Evolutionary conservation across 2,113 vertebrate species (phyloP), one percentile per base, ranked within the genome.

Genomic region (Lampris megalopsis): DNA sequence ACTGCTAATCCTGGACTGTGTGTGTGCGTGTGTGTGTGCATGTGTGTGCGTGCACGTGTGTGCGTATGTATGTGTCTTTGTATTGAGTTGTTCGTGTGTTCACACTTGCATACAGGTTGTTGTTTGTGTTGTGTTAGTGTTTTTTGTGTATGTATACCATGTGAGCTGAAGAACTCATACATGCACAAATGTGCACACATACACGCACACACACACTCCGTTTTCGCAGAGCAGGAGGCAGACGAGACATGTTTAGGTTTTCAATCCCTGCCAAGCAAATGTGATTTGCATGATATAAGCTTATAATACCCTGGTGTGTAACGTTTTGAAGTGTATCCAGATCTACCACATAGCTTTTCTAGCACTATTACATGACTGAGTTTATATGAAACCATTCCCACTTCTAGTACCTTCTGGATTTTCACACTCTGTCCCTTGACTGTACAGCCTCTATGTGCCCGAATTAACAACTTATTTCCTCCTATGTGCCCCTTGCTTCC

Each of bases 231-330:
- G 77, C 70, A 71, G 86, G 85, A 77, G 68, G 80, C 75, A 60
- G 83, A 83, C 73, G 59, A 91, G 88, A 87, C 91, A 79, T 88
- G 86, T 90, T 91, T 86, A 83, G 84, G 82, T 87, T 88, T 47
- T 82, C 81, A 86, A 66, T 73, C 48, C 84, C 81, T 85, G 88
- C 79, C 86, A 86, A 74, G 75, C 88, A 89, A 86, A 87, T 86
- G 76, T 4, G 8, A 92, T 90, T 87, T 92, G 89, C 85, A 84
- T 91, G 82, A 78, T 88, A 77, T 85, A 79, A 86, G 86, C 89
- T 87, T 85, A 88, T 89, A 90, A 87, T 60, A 80, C 49, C 49
- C 88, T 76, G 63, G 69, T 82, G 72, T 75, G 62, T 85, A 43
- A 71, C 75, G 56, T 86, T 84, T 63, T 65, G 52, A 74, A 54